Conservation (phyloP, 1,140 invertebrate species). For the Capitella teleta region DNA sequence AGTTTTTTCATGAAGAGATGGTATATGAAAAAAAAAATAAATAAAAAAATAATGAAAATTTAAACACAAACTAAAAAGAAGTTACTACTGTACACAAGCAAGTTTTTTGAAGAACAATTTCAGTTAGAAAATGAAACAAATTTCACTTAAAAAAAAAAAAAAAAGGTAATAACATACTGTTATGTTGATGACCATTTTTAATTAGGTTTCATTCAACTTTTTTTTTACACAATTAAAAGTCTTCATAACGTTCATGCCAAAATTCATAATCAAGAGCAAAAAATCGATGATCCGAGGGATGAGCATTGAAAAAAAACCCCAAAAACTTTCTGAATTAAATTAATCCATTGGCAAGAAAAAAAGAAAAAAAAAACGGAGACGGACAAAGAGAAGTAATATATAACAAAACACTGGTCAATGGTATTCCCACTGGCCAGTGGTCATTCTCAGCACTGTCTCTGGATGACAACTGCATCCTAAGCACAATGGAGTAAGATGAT, state of each 20-base stretch:
- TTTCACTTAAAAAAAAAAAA: not conserved
- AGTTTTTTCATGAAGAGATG: no score
- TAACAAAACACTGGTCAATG: not conserved
- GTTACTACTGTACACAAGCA: not conserved
- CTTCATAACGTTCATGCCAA: slow-evolving; percentile 1
- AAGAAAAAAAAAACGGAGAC: not conserved
- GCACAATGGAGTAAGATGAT: no score
- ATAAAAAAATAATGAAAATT: not conserved
- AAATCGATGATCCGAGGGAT: no score
- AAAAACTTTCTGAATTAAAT: not conserved
- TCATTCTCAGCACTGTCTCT: no score
- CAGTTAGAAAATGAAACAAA: not conserved
- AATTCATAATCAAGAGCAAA: slow-evolving; percentile 2
- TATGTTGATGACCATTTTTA: not conserved
- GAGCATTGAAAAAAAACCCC: no score
- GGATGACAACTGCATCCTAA: no score
- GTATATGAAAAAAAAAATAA: slow-evolving; percentile 1
- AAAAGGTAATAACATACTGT: slow-evolving; percentile 1
- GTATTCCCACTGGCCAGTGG: not conserved
- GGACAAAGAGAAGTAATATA: not conserved
- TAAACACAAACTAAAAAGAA: not conserved
- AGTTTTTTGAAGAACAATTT: not conserved
- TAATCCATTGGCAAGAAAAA: not conserved
- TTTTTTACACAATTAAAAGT: not conserved
- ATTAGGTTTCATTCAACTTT: slow-evolving; percentile 1